Evolutionary conservation across 2,113 vertebrate species (phyloP).

Genomic region (Sander vitreus): DNA sequence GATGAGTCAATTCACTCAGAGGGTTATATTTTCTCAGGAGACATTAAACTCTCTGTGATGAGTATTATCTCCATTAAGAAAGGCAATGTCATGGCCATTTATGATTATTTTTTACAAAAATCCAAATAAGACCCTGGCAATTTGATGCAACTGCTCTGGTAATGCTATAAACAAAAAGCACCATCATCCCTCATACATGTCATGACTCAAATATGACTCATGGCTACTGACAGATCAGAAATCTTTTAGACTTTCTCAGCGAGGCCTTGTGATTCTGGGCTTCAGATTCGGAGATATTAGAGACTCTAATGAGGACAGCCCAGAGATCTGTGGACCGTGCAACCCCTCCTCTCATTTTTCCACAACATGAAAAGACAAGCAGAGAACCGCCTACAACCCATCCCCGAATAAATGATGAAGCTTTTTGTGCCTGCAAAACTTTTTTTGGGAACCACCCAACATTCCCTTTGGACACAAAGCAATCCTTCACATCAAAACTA

Average conservation of each 20-base stretch:
- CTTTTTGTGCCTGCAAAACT: conserved; percentile 55
- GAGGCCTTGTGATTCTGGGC: conserved; percentile 23
- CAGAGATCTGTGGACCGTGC: conserved; percentile 47
- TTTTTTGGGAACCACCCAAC: conserved; percentile 47
- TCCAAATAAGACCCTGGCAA: conserved; percentile 27
- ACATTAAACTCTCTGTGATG: conserved; percentile 47
- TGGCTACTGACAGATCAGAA: conserved; percentile 50
- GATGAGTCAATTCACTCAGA: conserved; percentile 48
- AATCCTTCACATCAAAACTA: conserved; percentile 68
- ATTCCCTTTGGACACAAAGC: conserved; percentile 60
- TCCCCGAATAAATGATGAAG: conserved; percentile 53
- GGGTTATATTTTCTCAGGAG: conserved; percentile 55
- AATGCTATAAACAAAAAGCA: conserved; percentile 54
- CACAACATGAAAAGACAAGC: conserved; percentile 69
- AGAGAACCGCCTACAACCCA: conserved; percentile 45
- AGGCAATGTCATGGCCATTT: conserved; percentile 49
- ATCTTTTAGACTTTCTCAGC: conserved; percentile 25
- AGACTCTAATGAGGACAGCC: conserved; percentile 60
- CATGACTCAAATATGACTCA: conserved; percentile 49
- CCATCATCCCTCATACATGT: conserved; percentile 36
- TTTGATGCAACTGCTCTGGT: conserved; percentile 40
- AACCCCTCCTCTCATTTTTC: conserved; percentile 49
- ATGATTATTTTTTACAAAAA: conserved; percentile 47
- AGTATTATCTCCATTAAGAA: conserved; percentile 50
- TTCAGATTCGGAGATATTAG: conserved; percentile 46